Percentiles rank a stretch among this genome's conserved stretches.
Conservation (phyloP, 2,888 invertebrate genomes). For the Tipula lateralis region DNA sequence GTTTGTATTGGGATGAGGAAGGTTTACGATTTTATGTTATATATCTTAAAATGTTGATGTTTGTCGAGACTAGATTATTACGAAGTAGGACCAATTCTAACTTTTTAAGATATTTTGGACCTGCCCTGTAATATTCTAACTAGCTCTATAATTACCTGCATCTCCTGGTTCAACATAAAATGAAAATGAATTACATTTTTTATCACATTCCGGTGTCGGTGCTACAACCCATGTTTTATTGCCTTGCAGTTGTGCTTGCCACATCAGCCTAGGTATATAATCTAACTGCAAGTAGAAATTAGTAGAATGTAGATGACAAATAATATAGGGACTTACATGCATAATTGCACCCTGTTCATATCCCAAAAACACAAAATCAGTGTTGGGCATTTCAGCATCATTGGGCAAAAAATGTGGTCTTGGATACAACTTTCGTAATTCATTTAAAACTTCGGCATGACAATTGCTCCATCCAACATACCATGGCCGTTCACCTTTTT, state of each 20-base stretch:
- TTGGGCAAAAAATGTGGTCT: conserved; percentile 81
- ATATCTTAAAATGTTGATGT: background rate
- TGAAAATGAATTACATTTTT: conserved; percentile 64
- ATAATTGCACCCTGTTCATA: conserved; percentile 85
- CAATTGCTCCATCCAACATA: conserved; percentile 93
- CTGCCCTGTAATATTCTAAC: background rate
- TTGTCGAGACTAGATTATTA: background rate
- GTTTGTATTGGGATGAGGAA: background rate
- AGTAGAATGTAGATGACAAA: background rate
- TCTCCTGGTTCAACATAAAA: conserved; percentile 82
- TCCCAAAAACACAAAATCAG: conserved; percentile 90
- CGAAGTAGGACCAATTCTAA: background rate
- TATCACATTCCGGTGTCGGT: conserved; percentile 83
- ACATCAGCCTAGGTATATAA: conserved; percentile 84
- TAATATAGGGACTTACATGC: conserved; percentile 61
- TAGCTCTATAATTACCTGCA: conserved; percentile 55
- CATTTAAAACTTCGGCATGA: conserved; percentile 69
- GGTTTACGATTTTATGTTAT: conserved; percentile 40
- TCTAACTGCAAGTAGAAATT: conserved; percentile 61
- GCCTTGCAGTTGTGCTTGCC: conserved; percentile 88
- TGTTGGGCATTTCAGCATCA: conserved; percentile 81
- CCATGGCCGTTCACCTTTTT: conserved; percentile 66
- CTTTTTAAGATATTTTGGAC: background rate
- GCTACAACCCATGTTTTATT: conserved; percentile 79
- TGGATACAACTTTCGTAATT: conserved; percentile 70